Evolutionary conservation across 2,113 vertebrate genomes (phyloP).

Genomic region (Xenopus tropicalis): UCB_Xtro_10.0 CM004447.2:119564501-119565000

Average conservation of each 20-base stretch:
- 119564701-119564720: background rate
- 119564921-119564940: constrained; percentile 33
- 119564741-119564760: constrained; percentile 28
- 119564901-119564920: constrained; percentile 34
- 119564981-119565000: background rate
- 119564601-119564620: background rate
- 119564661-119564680: background rate
- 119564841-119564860: constrained; percentile 33
- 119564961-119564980: constrained; percentile 14
- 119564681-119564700: constrained; percentile 1
- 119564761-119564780: background rate
- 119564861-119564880: constrained; percentile 28
- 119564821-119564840: constrained; percentile 2
- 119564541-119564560: constrained; percentile 22
- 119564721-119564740: constrained; percentile 29
- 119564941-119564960: constrained; percentile 13
- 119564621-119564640: background rate
- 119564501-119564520: background rate
- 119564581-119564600: background rate
- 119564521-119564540: background rate
- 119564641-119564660: background rate
- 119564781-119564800: constrained; percentile 4
- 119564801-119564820: constrained; percentile 22
- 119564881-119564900: constrained; percentile 42
- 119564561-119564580: background rate